Base-by-base conservation (phyloP, 2,888 invertebrate species). In the Lithophane socia region DNA sequence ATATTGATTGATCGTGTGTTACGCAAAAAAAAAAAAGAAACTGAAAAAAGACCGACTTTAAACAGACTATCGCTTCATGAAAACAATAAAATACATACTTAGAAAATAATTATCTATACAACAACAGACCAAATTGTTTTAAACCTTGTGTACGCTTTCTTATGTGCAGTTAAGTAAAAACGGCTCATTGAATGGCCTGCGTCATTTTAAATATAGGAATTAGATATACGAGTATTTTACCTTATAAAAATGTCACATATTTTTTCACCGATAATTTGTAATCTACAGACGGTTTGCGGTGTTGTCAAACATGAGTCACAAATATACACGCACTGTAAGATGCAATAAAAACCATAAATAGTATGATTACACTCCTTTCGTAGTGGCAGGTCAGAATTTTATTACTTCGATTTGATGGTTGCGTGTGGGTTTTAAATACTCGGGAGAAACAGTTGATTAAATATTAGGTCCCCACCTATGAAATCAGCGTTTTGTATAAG, bases 271-370 rank as follows among this genome's bases (percentile, higher is more conserved):
- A 61, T 80, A 21, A 58, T 24, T 66, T 75, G 70, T 66, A 21
- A 74, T 80, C 65, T 75, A 61, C 24, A 52, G 24, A 5, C 21
- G 21, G 16, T 69, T 73, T 47, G 60, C 54, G 42, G 18, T 61
- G 49, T 75, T 83, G 65, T 56, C 2, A 3, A 77, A n/a, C 44
- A 69, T 77, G 65, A 73, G 18, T 82, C 73, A 82, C 29, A 60
- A 47, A 60, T 7, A 44, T 21, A 49, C 13, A 29, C 16, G 18
- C 21, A 49, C 47, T 52, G n/a, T 69, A 61, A 58, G 42, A 69
- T 61, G 73, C 56, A 82, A 82, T 82, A 58, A 66, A 75, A 71
- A 21, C 44, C 61, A 37, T 82, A 58, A 82, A 71, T 72, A 72
- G 58, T 73, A 37, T 56, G 63, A 78, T 69, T 77, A 52, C 75